Percentiles rank a stretch among this genome's conserved stretches.
These are phyloP conservation scores for Stenichneumon culpator DNA, from an alignment of 2,888 invertebrate genomes.

Conservation along the genomic window DNA sequence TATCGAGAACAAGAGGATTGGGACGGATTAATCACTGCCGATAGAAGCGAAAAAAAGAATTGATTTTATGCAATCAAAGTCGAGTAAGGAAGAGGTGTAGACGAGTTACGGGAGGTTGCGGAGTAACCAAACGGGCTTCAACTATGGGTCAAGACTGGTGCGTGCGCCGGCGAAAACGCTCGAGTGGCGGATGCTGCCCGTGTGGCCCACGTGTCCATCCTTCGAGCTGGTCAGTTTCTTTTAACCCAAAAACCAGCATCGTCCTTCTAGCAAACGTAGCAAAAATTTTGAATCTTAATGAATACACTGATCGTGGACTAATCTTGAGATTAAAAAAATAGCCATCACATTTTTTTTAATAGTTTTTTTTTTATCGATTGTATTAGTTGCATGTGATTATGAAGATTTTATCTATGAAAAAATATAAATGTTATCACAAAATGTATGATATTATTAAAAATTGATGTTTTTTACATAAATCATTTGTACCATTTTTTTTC, in stretches of 20 bases:
- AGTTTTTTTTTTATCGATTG: not conserved
- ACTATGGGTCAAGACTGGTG: slow-evolving; percentile 92
- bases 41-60: slow-evolving; percentile 19
- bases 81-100: slow-evolving; percentile 41
- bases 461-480: not conserved
- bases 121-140: slow-evolving; percentile 66
- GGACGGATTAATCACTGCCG: slow-evolving; percentile 43
- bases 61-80: slow-evolving; percentile 21
- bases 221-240: slow-evolving; percentile 81
- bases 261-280: not conserved
- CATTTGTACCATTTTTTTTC: not conserved
- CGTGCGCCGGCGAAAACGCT: slow-evolving; percentile 90
- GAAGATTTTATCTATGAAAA: not conserved
- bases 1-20: not conserved
- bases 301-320: not conserved
- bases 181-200: slow-evolving; percentile 87
- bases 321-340: not conserved
- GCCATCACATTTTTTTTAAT: not conserved
- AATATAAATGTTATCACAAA: not conserved
- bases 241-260: slow-evolving; percentile 35
- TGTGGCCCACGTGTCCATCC: slow-evolving; percentile 87
- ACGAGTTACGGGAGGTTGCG: not conserved
- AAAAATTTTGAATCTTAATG: not conserved
- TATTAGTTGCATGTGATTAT: not conserved
- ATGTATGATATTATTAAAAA: not conserved